Percentiles rank a stretch among this genome's conserved stretches.
These are phyloP conservation scores for Chaetogeoica ovagalla DNA, from an alignment of 2,888 invertebrate species.

Conservation along the genomic window DNA sequence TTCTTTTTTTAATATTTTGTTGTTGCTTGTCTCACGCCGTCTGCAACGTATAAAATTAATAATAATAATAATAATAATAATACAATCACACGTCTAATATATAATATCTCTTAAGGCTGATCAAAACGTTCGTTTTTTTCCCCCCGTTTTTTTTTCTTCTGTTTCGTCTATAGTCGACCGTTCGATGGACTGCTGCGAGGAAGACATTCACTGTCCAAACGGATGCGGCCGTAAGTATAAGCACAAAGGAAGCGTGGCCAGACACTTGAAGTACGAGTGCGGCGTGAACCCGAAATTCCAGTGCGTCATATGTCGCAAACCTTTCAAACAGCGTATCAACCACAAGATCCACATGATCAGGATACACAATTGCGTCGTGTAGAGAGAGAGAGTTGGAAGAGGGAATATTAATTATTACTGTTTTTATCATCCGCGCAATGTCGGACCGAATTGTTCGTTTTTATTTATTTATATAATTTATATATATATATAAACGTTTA, in stretches of 20 bases:
- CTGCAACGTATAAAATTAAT: neutral
- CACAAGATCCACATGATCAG: slow-evolving; percentile 57
- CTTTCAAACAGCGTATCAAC: slow-evolving; percentile 57
- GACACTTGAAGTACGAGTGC: slow-evolving; percentile 58
- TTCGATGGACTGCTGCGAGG: neutral
- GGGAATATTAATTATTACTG: neutral
- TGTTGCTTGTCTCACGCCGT: slow-evolving; percentile 2
- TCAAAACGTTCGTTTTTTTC: slow-evolving; percentile 6
- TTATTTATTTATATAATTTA: no score
- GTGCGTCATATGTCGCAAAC: slow-evolving; percentile 58
- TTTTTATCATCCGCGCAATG: no score
- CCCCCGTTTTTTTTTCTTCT: neutral
- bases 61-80: no score
- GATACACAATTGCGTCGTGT: slow-evolving; percentile 52
- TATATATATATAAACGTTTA: no score
- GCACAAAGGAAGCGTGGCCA: slow-evolving; percentile 56
- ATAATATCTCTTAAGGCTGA: neutral
- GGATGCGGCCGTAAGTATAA: slow-evolving; percentile 60
- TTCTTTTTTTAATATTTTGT: neutral
- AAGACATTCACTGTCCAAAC: slow-evolving; percentile 63
- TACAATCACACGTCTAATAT: no score
- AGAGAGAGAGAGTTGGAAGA: neutral
- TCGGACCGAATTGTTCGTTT: no score
- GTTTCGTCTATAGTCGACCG: neutral
- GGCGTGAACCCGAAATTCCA: slow-evolving; percentile 58